Conservation (phyloP, 2,888 invertebrate genomes). For the Liodrosophila aerea region DNA sequence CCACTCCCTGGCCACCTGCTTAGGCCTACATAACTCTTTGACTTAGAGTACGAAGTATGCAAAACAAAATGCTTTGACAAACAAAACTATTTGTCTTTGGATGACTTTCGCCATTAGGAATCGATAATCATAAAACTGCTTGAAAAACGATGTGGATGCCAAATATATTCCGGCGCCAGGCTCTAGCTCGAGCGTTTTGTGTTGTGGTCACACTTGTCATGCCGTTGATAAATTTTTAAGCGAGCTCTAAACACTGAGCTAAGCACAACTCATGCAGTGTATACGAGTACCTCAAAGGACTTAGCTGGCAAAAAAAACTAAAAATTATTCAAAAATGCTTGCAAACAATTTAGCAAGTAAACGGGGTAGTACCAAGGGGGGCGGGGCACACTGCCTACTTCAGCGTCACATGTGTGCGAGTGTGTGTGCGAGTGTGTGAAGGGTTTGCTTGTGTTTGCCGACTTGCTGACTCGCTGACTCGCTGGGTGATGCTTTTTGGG, state of each 20-base stretch:
- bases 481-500: slow-evolving; percentile 60
- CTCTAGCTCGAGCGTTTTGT: background rate
- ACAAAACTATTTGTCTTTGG: slow-evolving; percentile 68
- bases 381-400: slow-evolving; percentile 23
- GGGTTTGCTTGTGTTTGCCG: slow-evolving; percentile 51
- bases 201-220: slow-evolving; percentile 70
- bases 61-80: slow-evolving; percentile 63
- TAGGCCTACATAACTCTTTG: slow-evolving; percentile 51
- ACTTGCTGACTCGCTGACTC: slow-evolving; percentile 72
- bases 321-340: slow-evolving; percentile 79
- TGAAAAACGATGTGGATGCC: slow-evolving; percentile 58
- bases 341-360: slow-evolving; percentile 73
- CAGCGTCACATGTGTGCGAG: slow-evolving; percentile 24
- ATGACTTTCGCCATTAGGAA: slow-evolving; percentile 60
- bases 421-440: slow-evolving; percentile 21
- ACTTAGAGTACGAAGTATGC: slow-evolving; percentile 26
- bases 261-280: slow-evolving; percentile 72
- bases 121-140: slow-evolving; percentile 68
- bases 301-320: slow-evolving; percentile 15
- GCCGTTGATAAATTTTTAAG: slow-evolving; percentile 76
- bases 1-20: slow-evolving; percentile 22
- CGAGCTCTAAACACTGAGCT: slow-evolving; percentile 74
- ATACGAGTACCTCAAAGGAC: slow-evolving; percentile 48
- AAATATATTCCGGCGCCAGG: slow-evolving; percentile 34
- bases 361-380: slow-evolving; percentile 28